These are phyloP conservation scores for Chalcosyrphus nemorum DNA, from an alignment of 2,888 invertebrate species.

Conservation along the genomic window DNA sequence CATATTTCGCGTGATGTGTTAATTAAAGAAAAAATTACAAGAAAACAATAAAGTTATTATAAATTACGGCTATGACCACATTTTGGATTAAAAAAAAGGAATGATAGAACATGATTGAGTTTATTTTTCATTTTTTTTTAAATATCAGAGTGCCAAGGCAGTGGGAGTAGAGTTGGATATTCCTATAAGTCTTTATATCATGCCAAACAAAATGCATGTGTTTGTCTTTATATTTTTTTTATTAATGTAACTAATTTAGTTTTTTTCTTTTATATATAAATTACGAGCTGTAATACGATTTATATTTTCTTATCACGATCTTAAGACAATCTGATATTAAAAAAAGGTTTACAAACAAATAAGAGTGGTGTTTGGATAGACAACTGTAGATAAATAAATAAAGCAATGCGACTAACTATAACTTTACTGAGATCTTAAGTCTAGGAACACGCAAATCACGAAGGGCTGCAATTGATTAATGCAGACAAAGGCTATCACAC, in stretches of 20 bases:
- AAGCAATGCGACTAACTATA: neutral
- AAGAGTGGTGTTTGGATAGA: too few species aligned
- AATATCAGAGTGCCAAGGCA: constrained; percentile 7
- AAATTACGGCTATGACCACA: neutral
- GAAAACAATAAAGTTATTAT: neutral
- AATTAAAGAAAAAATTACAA: neutral
- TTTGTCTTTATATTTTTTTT: neutral
- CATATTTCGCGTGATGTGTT: neutral
- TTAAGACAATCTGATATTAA: constrained; percentile 1
- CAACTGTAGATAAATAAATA: neutral
- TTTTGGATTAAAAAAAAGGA: constrained; percentile 2
- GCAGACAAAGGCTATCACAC: constrained; percentile 3
- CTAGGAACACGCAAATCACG: constrained; percentile 5
- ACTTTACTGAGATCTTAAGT: neutral
- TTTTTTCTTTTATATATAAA: neutral
- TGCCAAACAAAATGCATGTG: neutral
- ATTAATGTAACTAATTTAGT: neutral
- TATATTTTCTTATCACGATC: neutral
- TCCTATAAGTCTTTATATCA: neutral
- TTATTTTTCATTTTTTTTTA: neutral
- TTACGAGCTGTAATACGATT: neutral
- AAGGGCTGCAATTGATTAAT: neutral
- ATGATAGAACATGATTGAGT: neutral
- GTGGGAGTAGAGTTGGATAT: constrained; percentile 11
- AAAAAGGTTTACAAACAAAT: too few species aligned